Base-by-base conservation (phyloP, 2,797 vertebrate species). In the Anguilla obscura region DNA sequence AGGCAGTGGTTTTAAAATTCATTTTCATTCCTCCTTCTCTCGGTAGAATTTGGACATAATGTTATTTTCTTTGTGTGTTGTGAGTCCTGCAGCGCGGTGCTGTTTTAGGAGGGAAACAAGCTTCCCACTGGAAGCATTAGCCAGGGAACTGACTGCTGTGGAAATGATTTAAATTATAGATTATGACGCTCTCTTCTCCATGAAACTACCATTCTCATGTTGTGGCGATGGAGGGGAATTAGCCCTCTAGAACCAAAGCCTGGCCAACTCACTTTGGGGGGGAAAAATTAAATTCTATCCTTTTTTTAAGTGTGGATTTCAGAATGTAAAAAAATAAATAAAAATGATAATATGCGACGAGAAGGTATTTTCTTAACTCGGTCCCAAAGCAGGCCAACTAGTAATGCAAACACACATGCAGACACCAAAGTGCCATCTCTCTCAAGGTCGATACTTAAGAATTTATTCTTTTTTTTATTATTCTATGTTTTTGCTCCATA, bases 321-420 rank as follows among this genome's bases (percentile, higher is more conserved):
- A 82, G 79, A 82, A 50, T 8, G 7, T 18, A 21, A 82, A 50
- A 82, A 48, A 50, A 80, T 45, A 45, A 79, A 27, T 9, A 71
- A 80, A n/a, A 48, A 40, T 18, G 7, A 36, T 82, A 82, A 82
- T 48, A 82, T 50, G 79, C 45, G n/a, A 24, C 9, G 40, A n/a
- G 40, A 82, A 82, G 1, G 50, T 50, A 82, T 24, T 82, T 50
- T 82, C 79, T 82, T 48, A 50, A 82, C 45, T 45, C 45, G 21
- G 2, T 86, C 58, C 58, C 58, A 66, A 66, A 66, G 58, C 33
- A 86, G 56, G 69, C 16, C 6, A 71, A 48, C 74, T 14, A 79
- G 48, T 87, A 79, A 79, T 86, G 86, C 79, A 87, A 58, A 87
- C 86, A 87, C 79, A 80, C 71, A 79, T 48, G 71, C 27, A 80